Percentiles rank a stretch among this genome's conserved stretches.
phyloP scores from a whole-genome alignment of 64 coral and sea anemone species.

The Stylophora pistillata region DNA sequence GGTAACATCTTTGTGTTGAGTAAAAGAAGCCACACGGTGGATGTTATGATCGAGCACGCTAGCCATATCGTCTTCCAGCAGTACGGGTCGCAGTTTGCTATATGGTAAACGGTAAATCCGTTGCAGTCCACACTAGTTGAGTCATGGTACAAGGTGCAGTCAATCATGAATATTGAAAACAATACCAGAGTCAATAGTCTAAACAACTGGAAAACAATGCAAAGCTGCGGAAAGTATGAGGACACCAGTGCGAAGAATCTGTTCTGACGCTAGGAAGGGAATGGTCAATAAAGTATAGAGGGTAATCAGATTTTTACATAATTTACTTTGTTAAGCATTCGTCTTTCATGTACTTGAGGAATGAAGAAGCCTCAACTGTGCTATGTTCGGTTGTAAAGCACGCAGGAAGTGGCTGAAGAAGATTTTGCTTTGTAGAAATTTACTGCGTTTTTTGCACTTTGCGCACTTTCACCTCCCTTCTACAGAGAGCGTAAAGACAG shows the following conservation, averaged over 20 bases:
- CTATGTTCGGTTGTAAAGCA: too few relatives aligned
- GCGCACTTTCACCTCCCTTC: too few relatives aligned
- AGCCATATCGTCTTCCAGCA: conserved; percentile 77
- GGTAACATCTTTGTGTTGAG: neutral
- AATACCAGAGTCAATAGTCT: conserved; percentile 47
- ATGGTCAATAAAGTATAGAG: neutral
- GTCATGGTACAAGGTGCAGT: conserved; percentile 64
- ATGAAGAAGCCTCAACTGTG: too few relatives aligned
- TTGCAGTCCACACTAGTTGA: conserved; percentile 68
- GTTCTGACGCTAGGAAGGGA: neutral
- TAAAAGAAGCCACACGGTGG: conserved; percentile 15
- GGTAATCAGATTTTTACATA: too few relatives aligned
- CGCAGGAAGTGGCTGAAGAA: too few relatives aligned
- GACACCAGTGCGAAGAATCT: neutral
- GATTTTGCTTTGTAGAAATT: too few relatives aligned
- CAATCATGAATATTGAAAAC: conserved; percentile 66
- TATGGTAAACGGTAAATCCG: conserved; percentile 62
- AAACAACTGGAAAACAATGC: conserved; percentile 58
- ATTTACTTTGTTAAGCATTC: too few relatives aligned
- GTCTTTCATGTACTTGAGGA: too few relatives aligned
- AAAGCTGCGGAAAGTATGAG: neutral
- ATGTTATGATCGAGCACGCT: conserved; percentile 49
- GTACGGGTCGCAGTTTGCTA: conserved; percentile 43
- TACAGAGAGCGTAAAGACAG: too few relatives aligned
- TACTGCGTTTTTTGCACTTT: too few relatives aligned